Base-by-base conservation (phyloP, 2,888 invertebrate genomes). In the Biston betularia region DNA sequence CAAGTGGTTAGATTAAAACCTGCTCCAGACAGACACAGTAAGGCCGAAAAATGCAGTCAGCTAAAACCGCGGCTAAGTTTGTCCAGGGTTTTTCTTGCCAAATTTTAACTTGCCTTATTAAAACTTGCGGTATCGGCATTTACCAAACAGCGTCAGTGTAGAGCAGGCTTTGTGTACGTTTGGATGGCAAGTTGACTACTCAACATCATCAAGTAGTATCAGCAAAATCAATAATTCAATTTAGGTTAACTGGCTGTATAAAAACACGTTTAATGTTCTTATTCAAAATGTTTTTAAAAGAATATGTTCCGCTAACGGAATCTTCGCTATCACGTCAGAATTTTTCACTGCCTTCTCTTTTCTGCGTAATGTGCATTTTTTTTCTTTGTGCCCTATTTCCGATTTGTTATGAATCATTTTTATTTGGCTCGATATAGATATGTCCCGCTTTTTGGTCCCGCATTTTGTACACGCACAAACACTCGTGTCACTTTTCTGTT, bases 391-490 rank as follows among this genome's bases (percentile, higher is more conserved):
- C 70, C 90, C 89, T 46, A 83, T 89, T 76, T 92, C 92, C 6
- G 92, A 93, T 84, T 92, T 92, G 67, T 93, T 93, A 60, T 92
- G 90, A 33, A 87, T 92, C 64, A 86, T 89, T 77, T 93, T 93
- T 69, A 92, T 86, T 83, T 91, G 92, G 1, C 88, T 81, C 8
- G 90, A 84, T 74, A 93, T 79, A 50, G 92, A 92, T 45, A 92
- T 69, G 58, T 85, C 82, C 46, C 89, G 83, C 79, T 92, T 92
- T 84, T 91, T 89, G 79, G 80, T 83, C 82, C 84, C 88, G 75
- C 88, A 89, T 12, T 79, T 75, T 79, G 87, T 86, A 50, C 78
- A 78, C 62, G 76, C 76, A 76, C 87, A 83, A 52, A 72, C 70
- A 68, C 78, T 79, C 68, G 75, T 82, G 52, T 79, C 80, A 77